Conservation (phyloP, 1,140 invertebrate genomes). For the Drosophila arizonae region DNA sequence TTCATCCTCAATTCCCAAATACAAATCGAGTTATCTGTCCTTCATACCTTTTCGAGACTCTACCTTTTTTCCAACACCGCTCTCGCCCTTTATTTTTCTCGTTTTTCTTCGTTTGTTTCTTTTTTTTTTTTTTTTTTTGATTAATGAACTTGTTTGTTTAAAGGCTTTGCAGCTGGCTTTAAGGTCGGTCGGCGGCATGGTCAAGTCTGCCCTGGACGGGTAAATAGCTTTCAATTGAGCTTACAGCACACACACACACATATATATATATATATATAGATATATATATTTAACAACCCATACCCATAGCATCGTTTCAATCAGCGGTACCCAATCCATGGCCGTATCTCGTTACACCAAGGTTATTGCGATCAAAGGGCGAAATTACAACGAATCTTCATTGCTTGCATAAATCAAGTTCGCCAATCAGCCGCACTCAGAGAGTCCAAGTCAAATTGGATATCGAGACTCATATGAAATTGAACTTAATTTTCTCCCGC, state of each 20-base stretch:
- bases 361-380: constrained; percentile 29
- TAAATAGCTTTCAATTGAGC: constrained; percentile 23
- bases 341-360: constrained; percentile 14
- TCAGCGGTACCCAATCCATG: constrained; percentile 7
- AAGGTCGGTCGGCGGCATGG: background rate
- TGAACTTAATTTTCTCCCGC: background rate
- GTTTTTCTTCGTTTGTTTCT: background rate
- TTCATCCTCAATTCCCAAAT: constrained; percentile 9
- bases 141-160: constrained; percentile 32
- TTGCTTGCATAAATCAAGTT: constrained; percentile 26
- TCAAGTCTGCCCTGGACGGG: background rate
- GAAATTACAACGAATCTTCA: constrained; percentile 21
- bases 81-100: background rate
- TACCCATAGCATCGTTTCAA: background rate
- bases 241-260: background rate
- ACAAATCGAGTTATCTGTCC: constrained; percentile 15
- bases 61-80: constrained; percentile 13
- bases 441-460: constrained; percentile 7
- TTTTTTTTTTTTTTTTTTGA: constrained; percentile 3
- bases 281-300: too few species aligned
- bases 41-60: constrained; percentile 7
- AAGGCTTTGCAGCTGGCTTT: constrained; percentile 8
- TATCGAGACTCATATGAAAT: background rate
- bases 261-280: too few species aligned
- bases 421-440: constrained; percentile 13